Evolutionary conservation across 1,140 invertebrate genomes (phyloP), one percentile per base, ranked within the genome.

Genomic region (Bicyclus anynana): DNA sequence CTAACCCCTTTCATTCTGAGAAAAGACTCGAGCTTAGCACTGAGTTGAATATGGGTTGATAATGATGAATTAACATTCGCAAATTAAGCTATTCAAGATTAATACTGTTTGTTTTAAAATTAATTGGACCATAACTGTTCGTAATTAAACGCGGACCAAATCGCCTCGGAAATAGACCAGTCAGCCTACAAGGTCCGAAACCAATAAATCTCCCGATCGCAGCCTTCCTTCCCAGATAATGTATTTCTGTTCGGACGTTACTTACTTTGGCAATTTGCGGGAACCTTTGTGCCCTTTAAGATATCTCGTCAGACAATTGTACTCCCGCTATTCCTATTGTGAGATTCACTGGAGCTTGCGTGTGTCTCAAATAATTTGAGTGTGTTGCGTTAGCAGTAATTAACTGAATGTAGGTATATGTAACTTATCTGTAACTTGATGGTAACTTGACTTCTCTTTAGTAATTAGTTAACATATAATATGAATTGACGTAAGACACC

Each of bases 181-280:
- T 64, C 63, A 68, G 64, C 72, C 58, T 65, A 60, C 60, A 53
- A 65, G 62, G 70, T 69, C 68, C 72, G 65, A 64, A 74, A 66
- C 65, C 72, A 65, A 84, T 85, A 87, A 85, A 87, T 85, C 82
- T 85, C 58, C 67, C 68, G 75, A 83, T 84, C 80, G 72, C 73
- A 58, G 67, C 71, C 79, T 72, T 74, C 74, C 73, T 71, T 67
- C 69, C 78, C 75, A 83, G 84, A 84, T 87, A 87, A 87, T 85
- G 84, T 87, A 84, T 87, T 87, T 87, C 80, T 75, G 80, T 87
- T 85, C 84, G 81, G 79, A 82, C 77, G 77, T 76, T 77, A 84
- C 81, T 84, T 84, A 85, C 84, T 87, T 87, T 84, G 84, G 82
- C 78, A 87, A 87, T 87, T 87, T 85, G 81, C 77, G 82, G 80